Base-by-base conservation (phyloP, 2,797 vertebrate genomes). In the Enteromius paludinosus region DNA sequence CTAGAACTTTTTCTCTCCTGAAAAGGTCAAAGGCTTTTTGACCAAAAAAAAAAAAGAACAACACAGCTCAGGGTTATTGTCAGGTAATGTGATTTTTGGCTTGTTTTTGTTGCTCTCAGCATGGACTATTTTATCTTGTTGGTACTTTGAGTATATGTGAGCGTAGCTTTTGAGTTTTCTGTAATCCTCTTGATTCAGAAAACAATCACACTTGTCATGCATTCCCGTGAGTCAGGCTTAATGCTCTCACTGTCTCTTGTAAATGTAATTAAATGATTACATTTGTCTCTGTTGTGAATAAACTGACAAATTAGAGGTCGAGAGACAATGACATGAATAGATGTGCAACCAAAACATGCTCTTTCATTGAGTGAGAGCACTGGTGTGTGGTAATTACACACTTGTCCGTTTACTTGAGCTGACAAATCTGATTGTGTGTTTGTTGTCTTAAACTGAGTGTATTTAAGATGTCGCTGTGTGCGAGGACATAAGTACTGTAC, bases 261-360 rank as follows among this genome's bases (percentile, higher is more conserved):
- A 65, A 64, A 78, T 64, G 61, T 78, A 75, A 82, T 82, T 82
- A 68, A 82, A 75, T 82, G 47, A 82, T 17, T 52, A 25, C 38
- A 41, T 52, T 23, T 74, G 59, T 41, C 68, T 72, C 69, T 82
- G 82, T 82, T 76, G 78, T 86, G 68, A 75, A 79, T 84, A 79
- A 84, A 84, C 54, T 45, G 64, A 85, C 78, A 85, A 70, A 81
- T 85, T 70, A 64, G 69, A 72, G 68, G 59, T 70, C 69, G 38
- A 11, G 75, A 84, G 79, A 84, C 82, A 82, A 86, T 86, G 47
- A 59, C 49, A 33, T 14, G 38, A 66, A 78, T 59, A 70, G 74
- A 81, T 20, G 79, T 64, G 69, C 79, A 81, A 81, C 79, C 69
- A 81, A 72, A 81, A 73, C 79, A 74, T 43, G 71, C 61, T 66